Evolutionary conservation across 2,888 invertebrate genomes (phyloP), one percentile per base, ranked within the genome.

Genomic region (Xanthorhoe spadicearia): DNA sequence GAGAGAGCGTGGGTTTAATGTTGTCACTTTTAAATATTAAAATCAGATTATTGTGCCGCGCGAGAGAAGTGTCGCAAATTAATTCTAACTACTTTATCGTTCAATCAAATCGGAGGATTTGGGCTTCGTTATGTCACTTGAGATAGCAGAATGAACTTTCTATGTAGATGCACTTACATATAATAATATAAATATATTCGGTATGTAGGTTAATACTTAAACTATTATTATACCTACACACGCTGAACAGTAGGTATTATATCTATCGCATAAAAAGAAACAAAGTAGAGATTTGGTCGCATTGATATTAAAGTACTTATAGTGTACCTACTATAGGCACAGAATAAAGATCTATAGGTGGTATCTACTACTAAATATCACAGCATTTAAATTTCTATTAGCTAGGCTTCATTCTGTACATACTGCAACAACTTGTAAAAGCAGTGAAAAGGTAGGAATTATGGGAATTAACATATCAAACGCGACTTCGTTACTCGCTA

Each of bases 391-490:
- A 71, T 72, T 74, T 70, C 64, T 69, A 70, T 75, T 74, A 72
- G 58, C 57, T 69, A 72, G 73, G 74, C 75, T 76, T 73, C 68
- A 74, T 71, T 75, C 73, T n/a, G 73, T 74, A 75, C 76, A 73
- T 76, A 79, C 74, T 75, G 78, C 71, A 76, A 77, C 77, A 77
- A 78, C 79, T 83, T 81, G 79, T 83, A 83, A 87, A 87, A 85
- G 85, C 85, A 85, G 81, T 78, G 85, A 89, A 88, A 88, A 87
- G 83, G 85, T 83, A 80, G 76, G 81, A 88, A 88, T 89, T 89
- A 90, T 84, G 67, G 66, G 81, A 86, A 91, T 90, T 90, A 88
- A 85, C 91, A 91, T 91, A 90, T 90, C 91, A 91, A 91, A 90
- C 87, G 86, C 79, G 79, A 77, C 79, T 86, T 85, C 86, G 85